Conservation (phyloP, 2,888 invertebrate species). For the Cyaniris semiargus region DNA sequence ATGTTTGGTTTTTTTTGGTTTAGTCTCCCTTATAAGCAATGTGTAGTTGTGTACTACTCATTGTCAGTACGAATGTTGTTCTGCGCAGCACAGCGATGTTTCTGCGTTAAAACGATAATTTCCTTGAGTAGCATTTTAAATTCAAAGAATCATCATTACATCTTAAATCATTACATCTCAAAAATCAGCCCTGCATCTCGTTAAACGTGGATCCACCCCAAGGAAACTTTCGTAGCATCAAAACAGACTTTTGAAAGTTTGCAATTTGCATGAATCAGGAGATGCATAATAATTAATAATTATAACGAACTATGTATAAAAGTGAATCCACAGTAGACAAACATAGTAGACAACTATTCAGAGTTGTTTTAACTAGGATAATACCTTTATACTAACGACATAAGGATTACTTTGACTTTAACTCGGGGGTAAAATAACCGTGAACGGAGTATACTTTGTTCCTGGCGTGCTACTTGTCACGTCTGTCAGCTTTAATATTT, state of each 20-base stretch:
- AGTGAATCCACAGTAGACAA: no score
- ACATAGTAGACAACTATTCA: no score
- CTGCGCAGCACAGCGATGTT: not conserved
- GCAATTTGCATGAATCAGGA: not conserved
- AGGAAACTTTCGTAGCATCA: not conserved
- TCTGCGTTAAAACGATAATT: not conserved
- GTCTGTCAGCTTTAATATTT: not conserved
- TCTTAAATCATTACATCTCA: no score
- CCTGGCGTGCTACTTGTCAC: not conserved
- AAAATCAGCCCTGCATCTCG: no score
- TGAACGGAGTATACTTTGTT: not conserved
- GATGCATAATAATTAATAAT: not conserved
- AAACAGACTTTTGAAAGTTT: not conserved
- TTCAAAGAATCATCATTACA: not conserved
- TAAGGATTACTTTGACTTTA: not conserved
- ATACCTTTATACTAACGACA: not conserved
- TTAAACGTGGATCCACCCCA: no score
- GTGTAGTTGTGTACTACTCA: no score
- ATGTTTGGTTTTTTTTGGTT: no score
- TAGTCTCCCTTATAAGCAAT: no score
- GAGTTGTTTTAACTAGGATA: no score
- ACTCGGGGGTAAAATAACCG: not conserved
- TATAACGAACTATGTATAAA: no score
- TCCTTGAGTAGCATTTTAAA: not conserved
- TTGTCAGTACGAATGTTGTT: no score